Evolutionary conservation across 2,113 vertebrate species (phyloP).

Genomic region (Colaptes auratus): DNA sequence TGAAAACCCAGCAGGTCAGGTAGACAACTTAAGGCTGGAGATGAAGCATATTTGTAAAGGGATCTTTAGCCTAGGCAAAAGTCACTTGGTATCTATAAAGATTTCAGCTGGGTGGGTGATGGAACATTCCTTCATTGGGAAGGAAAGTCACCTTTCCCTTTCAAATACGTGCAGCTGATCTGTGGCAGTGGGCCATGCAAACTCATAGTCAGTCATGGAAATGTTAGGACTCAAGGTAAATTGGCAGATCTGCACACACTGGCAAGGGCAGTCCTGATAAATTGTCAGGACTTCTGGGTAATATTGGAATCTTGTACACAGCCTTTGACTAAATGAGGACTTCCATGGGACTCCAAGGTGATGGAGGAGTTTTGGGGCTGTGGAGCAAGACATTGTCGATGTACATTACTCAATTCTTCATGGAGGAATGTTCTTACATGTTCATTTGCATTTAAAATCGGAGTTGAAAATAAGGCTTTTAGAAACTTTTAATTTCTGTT

Average conservation of each 20-base stretch:
- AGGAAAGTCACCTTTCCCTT: not conserved
- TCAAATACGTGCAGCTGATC: not conserved
- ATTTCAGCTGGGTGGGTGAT: not conserved
- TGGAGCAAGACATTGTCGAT: not conserved
- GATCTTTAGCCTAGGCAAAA: not conserved
- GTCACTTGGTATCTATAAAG: not conserved
- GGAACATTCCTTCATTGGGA: not conserved
- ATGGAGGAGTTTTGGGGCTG: not conserved
- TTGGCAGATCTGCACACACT: not conserved
- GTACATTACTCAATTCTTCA: constrained; percentile 11
- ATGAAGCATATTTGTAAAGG: not conserved
- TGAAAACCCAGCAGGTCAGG: not conserved
- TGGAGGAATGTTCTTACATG: constrained; percentile 9
- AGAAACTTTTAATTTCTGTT: constrained; percentile 88
- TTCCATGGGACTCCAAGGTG: not conserved
- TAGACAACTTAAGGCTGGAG: not conserved
- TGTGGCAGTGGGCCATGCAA: not conserved
- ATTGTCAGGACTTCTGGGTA: not conserved
- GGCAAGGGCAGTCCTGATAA: not conserved
- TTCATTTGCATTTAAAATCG: constrained; percentile 83
- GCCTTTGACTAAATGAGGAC: not conserved
- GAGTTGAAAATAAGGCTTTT: constrained; percentile 79
- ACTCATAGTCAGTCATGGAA: not conserved
- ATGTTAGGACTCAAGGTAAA: not conserved
- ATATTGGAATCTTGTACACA: not conserved